These are phyloP conservation scores for Rhodinocichla rosea DNA, from an alignment of 2,113 vertebrate species.

Conservation along the genomic window DNA sequence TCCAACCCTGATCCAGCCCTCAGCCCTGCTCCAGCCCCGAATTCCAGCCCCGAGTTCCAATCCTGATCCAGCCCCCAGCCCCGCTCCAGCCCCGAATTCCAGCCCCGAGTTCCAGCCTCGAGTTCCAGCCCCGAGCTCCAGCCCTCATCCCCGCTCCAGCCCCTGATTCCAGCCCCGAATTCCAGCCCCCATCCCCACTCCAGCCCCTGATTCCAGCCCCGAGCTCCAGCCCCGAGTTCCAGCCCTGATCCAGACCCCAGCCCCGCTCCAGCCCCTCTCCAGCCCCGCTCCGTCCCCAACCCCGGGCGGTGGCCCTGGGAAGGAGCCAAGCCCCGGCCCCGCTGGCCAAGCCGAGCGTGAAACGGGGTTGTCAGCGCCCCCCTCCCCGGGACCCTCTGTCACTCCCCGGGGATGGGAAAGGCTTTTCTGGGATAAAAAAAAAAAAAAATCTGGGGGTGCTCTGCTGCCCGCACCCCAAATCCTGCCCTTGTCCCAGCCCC, in stretches of 20 bases:
- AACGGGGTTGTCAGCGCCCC: neutral
- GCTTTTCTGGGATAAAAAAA: neutral
- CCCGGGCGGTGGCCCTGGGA: neutral
- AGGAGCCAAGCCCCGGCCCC: neutral
- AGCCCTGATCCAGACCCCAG: neutral
- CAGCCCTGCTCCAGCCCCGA: fast-evolving
- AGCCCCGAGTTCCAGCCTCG: fast-evolving
- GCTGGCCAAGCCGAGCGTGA: neutral
- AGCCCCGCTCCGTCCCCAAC: neutral
- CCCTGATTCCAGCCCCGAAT: too few species aligned
- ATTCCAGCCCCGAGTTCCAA: too few species aligned
- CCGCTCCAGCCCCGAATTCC: neutral
- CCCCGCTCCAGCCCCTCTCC: neutral
- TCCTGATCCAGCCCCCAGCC: neutral
- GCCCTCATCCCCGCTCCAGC: neutral
- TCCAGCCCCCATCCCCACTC: neutral
- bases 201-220: neutral
- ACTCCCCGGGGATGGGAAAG: neutral
- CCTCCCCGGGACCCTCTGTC: neutral
- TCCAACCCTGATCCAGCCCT: too few species aligned
- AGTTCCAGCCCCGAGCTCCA: too few species aligned
- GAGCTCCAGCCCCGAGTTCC: too few species aligned
- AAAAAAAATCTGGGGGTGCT: fast-evolving
- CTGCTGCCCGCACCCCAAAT: neutral
- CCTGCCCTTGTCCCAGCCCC: neutral